Base-by-base conservation (phyloP, 2,113 vertebrate species). In the Pheucticus melanocephalus region DNA sequence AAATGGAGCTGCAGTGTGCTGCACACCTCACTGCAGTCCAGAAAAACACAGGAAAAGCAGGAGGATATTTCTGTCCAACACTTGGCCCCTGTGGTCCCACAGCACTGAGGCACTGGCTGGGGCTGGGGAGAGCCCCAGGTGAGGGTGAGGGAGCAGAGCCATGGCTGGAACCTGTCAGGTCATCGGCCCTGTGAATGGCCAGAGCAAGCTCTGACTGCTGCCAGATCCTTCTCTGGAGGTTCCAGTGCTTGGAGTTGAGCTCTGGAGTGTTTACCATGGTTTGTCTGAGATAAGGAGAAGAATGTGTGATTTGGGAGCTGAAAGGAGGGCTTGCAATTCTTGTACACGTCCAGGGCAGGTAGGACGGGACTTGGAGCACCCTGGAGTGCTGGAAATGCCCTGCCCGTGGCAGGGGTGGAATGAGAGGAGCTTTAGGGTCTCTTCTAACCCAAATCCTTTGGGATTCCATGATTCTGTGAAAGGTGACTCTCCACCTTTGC, bases 321-420 rank as follows among this genome's bases (percentile, higher is more conserved):
- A 44, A 84, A 69, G 48, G 53, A 28, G 0, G 6, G 44, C n/a
- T 66, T 63, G 16, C 21, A 31, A 6, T 53, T 39, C 27, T 27
- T 40, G 39, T 31, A 19, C n/a, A 5, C 0, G 0, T 45, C 14
- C 4, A 53, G 75, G 19, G 59, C 50, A 33, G 51, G 39, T 4
- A n/a, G 45, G 39, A 73, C 0, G 0, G 31, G 44, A 60, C 68
- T n/a, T 30, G 68, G 69, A 82, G 33, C 23, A 30, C 53, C 27
- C 33, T 45, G 53, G 39, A 28, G 45, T 3, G 6, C 16, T 44
- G 45, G 39, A 47, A 75, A 24, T 39, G 45, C 39, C 69, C 60
- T 39, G 45, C 39, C 53, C 2, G 0, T 45, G 69, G n/a, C 69
- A 68, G 23, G 8, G 28, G 9, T 21, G 39, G 28, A 14, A 28